Evolutionary conservation across 53 echinoderm and acorn worm genomes (phyloP), one percentile per base, ranked within the genome.

Genomic region (Stichopus horrens): DNA sequence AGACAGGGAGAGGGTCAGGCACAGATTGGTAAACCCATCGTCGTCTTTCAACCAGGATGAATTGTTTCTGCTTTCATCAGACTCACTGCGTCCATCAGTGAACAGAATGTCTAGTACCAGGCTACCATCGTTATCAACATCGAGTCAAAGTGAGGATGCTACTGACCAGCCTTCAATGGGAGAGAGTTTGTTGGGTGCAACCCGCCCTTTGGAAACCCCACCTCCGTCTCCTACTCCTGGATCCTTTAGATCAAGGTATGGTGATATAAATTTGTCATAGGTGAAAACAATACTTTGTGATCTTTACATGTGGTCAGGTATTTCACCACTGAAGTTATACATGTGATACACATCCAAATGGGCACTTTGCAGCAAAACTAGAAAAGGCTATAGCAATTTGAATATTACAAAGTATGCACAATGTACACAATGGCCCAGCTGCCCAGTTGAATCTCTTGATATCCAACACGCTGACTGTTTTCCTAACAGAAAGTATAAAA

Each of bases 1-100:
- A 53, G 79, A 79, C 13, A 16, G 79, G 18, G 79, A 79, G 16
- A 79, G 79, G 52, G 56, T 79, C 13, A 79, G 79, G 18, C 54
- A 55, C 8, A 54, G 54, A 5, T 54, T 79, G 18, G 55, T 79
- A 8, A 79, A 79, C 79, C 7, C 79, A 16, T 14, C 10, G 11
- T 53, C 55, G 4, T 37, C 37, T 37, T 37, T 37, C 37, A 55
- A 4, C 55, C 16, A 78, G 19, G 79, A 78, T 52, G 79, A 79
- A 11, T 19, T 10, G 4, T 52, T 16, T 13, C 5, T 79, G 53
- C 55, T 79, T 52, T 53, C 52, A 54, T 55, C 5, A 2, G 13
- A 53, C 55, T 79, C 79, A 5, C 53, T 13, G n/a, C 55, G 5
- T 19, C 53, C n/a, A 53, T 79, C n/a, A 6, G 16, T 52, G 8